Conservation (phyloP, 2,888 invertebrate genomes). For the Rhabditoides inermis region DNA sequence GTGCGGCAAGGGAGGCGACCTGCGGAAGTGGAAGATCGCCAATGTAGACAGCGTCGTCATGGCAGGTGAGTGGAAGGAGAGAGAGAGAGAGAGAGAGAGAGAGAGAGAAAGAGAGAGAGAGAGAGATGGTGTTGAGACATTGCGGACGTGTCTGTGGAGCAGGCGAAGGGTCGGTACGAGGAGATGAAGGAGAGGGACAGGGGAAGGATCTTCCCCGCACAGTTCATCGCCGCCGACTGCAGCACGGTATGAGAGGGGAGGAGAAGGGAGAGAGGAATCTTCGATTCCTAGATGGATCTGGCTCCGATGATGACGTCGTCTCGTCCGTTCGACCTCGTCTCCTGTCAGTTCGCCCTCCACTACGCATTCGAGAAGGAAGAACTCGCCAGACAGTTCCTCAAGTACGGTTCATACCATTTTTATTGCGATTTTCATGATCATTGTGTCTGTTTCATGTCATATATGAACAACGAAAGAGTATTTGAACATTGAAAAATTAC, state of each 20-base stretch:
- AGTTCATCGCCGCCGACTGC: slow-evolving; percentile 84
- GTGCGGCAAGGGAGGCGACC: slow-evolving; percentile 96
- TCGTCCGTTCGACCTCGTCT: slow-evolving; percentile 71
- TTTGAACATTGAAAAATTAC: too few relatives aligned
- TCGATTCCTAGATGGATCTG: not conserved
- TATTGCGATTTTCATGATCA: not conserved
- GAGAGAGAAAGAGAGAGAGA: too few relatives aligned
- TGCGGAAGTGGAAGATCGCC: slow-evolving; percentile 70
- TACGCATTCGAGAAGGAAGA: slow-evolving; percentile 77
- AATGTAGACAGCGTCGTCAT: slow-evolving; percentile 37
- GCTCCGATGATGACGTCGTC: not conserved
- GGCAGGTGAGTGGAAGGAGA: too few relatives aligned
- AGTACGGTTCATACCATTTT: not conserved
- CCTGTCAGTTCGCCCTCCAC: slow-evolving; percentile 96
- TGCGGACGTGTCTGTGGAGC: slow-evolving; percentile 80
- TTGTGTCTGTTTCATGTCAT: not conserved
- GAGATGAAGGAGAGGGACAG: slow-evolving; percentile 59
- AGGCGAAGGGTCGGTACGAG: slow-evolving; percentile 75
- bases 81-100: too few relatives aligned
- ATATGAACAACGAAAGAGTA: not conserved
- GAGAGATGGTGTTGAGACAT: slow-evolving; percentile 64
- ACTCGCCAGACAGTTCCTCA: slow-evolving; percentile 19
- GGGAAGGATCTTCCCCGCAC: slow-evolving; percentile 64
- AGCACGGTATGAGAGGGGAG: slow-evolving; percentile 61
- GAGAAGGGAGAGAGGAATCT: not conserved